phyloP scores from a whole-genome alignment of 2,797 vertebrate genomes.

The Paedocypris micromegethes region DNA sequence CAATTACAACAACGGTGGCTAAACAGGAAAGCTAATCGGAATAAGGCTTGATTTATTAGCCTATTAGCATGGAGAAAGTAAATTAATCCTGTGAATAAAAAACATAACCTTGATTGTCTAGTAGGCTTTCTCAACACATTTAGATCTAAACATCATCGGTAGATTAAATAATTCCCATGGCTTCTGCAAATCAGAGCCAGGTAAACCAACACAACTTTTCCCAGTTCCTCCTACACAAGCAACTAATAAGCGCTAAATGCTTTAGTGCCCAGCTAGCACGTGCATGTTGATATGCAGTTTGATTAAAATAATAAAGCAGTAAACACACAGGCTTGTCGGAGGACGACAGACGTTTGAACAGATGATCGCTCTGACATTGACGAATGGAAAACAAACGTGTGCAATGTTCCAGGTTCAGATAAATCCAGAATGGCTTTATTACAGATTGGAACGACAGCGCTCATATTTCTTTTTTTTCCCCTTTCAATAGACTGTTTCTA shows the following conservation, averaged over 20 bases:
- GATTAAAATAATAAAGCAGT: slow-evolving; percentile 30
- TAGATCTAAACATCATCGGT: no score
- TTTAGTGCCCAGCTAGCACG: not conserved
- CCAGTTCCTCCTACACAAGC: no score
- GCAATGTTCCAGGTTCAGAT: slow-evolving; percentile 38
- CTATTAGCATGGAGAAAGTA: slow-evolving; percentile 39
- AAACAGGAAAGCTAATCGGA: slow-evolving; percentile 33
- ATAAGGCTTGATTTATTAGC: slow-evolving; percentile 33
- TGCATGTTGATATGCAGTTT: slow-evolving; percentile 3
- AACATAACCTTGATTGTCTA: slow-evolving; percentile 1
- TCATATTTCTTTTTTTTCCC: not conserved
- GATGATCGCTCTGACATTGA: slow-evolving; percentile 59
- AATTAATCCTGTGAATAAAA: slow-evolving; percentile 36
- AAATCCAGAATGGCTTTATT: slow-evolving; percentile 29
- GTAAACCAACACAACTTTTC: not conserved
- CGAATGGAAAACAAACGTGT: slow-evolving; percentile 45
- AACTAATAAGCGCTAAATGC: slow-evolving; percentile 18
- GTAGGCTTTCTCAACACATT: slow-evolving; percentile 28
- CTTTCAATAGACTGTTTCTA: slow-evolving; percentile 13
- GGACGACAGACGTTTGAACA: slow-evolving; percentile 58
- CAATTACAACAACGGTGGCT: slow-evolving; percentile 23
- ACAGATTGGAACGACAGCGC: slow-evolving; percentile 29
- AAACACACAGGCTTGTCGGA: slow-evolving; percentile 46
- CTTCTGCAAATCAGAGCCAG: not conserved
- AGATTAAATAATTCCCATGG: no score